Conservation (phyloP, 2,113 vertebrate species). For the Chroicocephalus ridibundus region DNA sequence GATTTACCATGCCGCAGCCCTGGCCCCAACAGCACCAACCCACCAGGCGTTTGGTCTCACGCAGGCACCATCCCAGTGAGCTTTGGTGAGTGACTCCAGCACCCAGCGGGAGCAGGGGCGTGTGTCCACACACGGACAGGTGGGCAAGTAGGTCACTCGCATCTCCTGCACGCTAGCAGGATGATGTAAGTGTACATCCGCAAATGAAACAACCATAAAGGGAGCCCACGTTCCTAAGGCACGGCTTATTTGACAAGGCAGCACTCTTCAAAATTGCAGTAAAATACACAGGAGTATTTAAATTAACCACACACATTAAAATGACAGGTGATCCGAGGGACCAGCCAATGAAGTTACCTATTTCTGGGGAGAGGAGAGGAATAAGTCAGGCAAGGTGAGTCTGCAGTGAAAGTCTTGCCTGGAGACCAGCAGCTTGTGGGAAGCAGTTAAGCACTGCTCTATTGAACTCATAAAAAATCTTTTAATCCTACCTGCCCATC, state of each 20-base stretch:
- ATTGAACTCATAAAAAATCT: background rate
- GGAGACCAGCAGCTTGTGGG: background rate
- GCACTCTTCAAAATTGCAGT: background rate
- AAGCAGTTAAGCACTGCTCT: background rate
- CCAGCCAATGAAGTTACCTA: background rate
- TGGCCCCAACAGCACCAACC: background rate
- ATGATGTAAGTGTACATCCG: background rate
- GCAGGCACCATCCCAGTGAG: background rate
- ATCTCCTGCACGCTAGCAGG: background rate
- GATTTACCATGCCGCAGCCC: background rate
- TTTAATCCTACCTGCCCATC: background rate
- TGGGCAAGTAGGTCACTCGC: background rate
- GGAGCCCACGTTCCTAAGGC: background rate
- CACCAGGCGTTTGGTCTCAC: fast-evolving
- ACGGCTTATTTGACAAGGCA: background rate
- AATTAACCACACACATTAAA: background rate
- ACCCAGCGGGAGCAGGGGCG: background rate
- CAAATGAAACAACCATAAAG: background rate
- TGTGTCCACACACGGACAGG: background rate
- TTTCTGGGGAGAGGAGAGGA: background rate
- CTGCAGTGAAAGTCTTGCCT: background rate
- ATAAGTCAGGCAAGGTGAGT: background rate
- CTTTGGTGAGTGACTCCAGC: fast-evolving
- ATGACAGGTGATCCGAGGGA: background rate
- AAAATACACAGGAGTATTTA: background rate